phyloP scores from a whole-genome alignment of 2,888 invertebrate species.

The Parapristionchus giblindavisi region DNA sequence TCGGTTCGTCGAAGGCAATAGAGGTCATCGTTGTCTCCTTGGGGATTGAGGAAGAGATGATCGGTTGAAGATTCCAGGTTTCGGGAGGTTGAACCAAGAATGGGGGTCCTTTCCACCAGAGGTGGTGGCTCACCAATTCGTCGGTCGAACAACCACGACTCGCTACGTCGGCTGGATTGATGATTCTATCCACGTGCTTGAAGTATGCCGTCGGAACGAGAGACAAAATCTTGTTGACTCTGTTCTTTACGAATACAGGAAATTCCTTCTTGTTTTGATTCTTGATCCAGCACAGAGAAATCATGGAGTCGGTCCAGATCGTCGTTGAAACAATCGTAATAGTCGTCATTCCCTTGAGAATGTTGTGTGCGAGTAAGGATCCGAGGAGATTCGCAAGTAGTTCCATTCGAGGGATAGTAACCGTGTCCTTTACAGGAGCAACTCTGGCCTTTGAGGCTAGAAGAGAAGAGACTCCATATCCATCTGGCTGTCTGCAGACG shows the following conservation, averaged over 20 bases:
- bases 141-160: background rate
- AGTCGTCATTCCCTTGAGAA: too few relatives aligned
- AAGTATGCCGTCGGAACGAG: background rate
- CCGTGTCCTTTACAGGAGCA: conserved; percentile 10
- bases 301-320: conserved; percentile 42
- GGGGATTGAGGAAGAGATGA: background rate
- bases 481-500: too few relatives aligned
- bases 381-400: too few relatives aligned
- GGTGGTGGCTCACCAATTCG: background rate
- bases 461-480: background rate
- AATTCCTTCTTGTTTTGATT: background rate
- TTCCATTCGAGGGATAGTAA: conserved; percentile 45
- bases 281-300: background rate
- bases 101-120: conserved; percentile 31
- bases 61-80: background rate
- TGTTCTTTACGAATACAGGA: background rate
- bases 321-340: background rate
- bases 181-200: background rate
- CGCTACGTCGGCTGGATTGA: conserved; percentile 26
- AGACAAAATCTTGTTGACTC: background rate
- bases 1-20: background rate
- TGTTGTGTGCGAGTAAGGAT: too few relatives aligned
- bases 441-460: conserved; percentile 37
- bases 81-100: background rate
- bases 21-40: background rate